Conservation (phyloP, 2,797 vertebrate species). For the Trematomus bernacchii region DNA sequence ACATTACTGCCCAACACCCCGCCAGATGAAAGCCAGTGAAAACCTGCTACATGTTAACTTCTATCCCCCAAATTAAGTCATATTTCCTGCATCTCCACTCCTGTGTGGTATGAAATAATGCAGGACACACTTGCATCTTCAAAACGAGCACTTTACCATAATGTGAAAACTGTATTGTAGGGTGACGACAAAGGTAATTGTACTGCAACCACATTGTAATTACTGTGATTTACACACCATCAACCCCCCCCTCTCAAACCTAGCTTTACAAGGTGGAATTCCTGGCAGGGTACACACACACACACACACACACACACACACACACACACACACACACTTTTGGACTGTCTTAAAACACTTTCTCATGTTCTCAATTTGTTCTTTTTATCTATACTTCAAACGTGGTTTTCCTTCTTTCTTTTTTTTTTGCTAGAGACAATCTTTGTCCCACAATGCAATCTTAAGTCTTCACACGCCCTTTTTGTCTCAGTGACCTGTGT, state of each 20-base stretch:
- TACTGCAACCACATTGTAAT: slow-evolving; percentile 61
- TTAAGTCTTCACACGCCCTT: slow-evolving; percentile 41
- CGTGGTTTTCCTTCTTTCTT: slow-evolving; percentile 2
- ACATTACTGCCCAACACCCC: background rate
- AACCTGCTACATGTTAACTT: slow-evolving; percentile 3
- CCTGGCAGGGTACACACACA: slow-evolving; percentile 51
- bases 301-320: slow-evolving; percentile 35
- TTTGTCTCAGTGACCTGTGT: slow-evolving; percentile 74
- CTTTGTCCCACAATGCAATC: slow-evolving; percentile 43
- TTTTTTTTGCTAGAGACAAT: slow-evolving; percentile 23
- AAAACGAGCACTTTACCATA: slow-evolving; percentile 49
- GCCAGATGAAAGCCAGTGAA: slow-evolving; percentile 24
- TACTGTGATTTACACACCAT: slow-evolving; percentile 65
- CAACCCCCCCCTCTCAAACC: slow-evolving; percentile 8
- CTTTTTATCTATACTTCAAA: slow-evolving; percentile 17
- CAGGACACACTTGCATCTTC: slow-evolving; percentile 40
- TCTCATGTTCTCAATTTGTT: background rate
- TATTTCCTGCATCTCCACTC: slow-evolving; percentile 9
- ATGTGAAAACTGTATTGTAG: slow-evolving; percentile 35
- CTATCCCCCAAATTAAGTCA: slow-evolving; percentile 28
- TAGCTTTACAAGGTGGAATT: slow-evolving; percentile 70
- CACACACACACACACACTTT: slow-evolving; percentile 29
- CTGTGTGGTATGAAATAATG: slow-evolving; percentile 43
- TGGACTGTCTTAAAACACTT: background rate
- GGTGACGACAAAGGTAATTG: slow-evolving; percentile 62